These are phyloP conservation scores for Bombyx mandarina DNA, from an alignment of 1,140 invertebrate species.

Conservation along the genomic window DNA sequence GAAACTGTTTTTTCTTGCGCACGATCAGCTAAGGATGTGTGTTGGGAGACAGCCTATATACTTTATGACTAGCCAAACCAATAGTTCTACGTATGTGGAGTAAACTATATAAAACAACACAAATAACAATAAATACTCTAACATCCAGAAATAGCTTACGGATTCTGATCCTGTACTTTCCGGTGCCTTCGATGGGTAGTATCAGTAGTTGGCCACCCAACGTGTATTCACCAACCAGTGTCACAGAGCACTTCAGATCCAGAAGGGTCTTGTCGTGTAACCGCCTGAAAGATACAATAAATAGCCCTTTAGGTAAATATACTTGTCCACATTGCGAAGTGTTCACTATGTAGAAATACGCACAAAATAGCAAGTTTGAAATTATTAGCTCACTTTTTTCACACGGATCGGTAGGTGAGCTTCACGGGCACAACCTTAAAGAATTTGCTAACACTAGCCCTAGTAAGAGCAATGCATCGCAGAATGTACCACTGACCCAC, in stretches of 20 bases:
- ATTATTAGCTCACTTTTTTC: too few relatives aligned
- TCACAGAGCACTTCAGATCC: conserved; percentile 36
- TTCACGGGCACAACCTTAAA: too few relatives aligned
- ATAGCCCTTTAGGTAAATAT: background rate
- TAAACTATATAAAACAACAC: too few relatives aligned
- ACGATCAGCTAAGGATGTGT: too few relatives aligned
- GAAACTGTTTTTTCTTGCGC: too few relatives aligned
- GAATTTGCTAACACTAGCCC: too few relatives aligned
- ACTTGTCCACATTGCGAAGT: background rate
- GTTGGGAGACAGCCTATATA: too few relatives aligned
- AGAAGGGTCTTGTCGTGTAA: conserved; percentile 18
- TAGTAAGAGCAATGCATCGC: too few relatives aligned
- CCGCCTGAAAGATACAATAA: conserved; percentile 24
- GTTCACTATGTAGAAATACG: background rate
- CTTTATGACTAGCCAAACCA: too few relatives aligned
- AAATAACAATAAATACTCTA: background rate
- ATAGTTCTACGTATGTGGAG: too few relatives aligned
- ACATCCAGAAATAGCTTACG: conserved; percentile 30
- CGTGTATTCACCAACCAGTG: conserved; percentile 44
- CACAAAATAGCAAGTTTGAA: background rate
- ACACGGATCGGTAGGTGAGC: too few relatives aligned
- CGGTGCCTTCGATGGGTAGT: conserved; percentile 44
- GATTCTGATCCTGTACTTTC: conserved; percentile 55
- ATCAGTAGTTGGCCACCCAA: conserved; percentile 47
- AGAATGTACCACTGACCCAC: too few relatives aligned